Base-by-base conservation (phyloP, 2,113 vertebrate species). In the Nestor notabilis region DNA sequence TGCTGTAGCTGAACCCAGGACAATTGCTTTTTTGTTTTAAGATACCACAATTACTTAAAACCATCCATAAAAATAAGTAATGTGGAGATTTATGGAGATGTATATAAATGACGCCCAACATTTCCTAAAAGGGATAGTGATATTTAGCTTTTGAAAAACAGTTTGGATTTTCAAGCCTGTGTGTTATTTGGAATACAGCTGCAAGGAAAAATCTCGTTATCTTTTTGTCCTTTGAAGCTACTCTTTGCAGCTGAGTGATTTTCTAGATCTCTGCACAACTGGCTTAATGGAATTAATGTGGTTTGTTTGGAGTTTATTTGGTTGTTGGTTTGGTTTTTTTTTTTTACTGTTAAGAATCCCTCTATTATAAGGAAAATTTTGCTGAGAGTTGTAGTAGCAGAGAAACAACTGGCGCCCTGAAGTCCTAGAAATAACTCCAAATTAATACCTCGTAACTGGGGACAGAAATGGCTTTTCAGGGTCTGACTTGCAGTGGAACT, bases 391-490 rank as follows among this genome's bases (percentile, higher is more conserved):
- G 80, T 25, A 58, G 37, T 33, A 85, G 66, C 66, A 85, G 71
- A 90, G 66, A 83, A 95, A 71, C 19, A 74, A 91, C 74, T 66
- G 85, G 58, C 0, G 2, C 60, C 84, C 58, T 83, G 49, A 58
- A 90, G 90, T 88, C 71, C 10, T 69, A 46, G 75, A 83, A 90
- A 52, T 70, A 91, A 80, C 46, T 96, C 47, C 46, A 63, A 74
- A 58, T 66, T 33, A 88, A 58, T 88, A 80, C 75, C 53, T 79
- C 70, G 60, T 84, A 94, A 64, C 37, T 64, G 46, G 66, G 83
- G 89, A 77, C 60, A 95, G 63, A 89, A 90, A 60, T 44, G 60
- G 46, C 72, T 93, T 83, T 95, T 87, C 84, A 96, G 82, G 21
- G 47, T 74, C 82, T 70, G 70, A 46, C 58, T 80, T n/a, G n/a